These are phyloP conservation scores for Dreissena rostriformis DNA, from an alignment of 1,140 invertebrate genomes.

Conservation along the genomic window DNA sequence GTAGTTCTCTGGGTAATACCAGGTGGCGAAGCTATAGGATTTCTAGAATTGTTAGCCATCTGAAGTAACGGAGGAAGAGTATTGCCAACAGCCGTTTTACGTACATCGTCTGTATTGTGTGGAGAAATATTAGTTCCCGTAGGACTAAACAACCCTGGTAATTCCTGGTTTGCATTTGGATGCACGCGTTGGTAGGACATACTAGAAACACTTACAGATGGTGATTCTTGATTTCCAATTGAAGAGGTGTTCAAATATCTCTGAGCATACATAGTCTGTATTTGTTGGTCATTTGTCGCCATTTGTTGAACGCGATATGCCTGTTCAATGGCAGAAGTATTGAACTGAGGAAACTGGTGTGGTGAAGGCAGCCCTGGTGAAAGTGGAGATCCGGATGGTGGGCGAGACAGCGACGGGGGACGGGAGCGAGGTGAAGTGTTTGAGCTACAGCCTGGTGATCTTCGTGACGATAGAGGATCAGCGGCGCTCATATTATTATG, in stretches of 20 bases:
- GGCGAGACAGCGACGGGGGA: constrained; percentile 28
- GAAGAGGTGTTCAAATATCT: not conserved
- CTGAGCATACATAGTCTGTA: constrained; percentile 37
- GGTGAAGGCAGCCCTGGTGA: constrained; percentile 19
- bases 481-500: not conserved
- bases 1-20: not conserved
- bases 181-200: not conserved
- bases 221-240: not conserved
- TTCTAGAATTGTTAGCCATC: constrained; percentile 4
- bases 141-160: constrained; percentile 47
- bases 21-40: not conserved
- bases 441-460: constrained; percentile 10
- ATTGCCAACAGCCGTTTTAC: not conserved
- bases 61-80: not conserved
- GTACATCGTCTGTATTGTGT: not conserved
- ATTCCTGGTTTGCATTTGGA: constrained; percentile 46
- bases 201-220: no score
- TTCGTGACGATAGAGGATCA: not conserved
- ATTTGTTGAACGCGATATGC: not conserved
- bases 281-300: constrained; percentile 18
- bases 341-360: constrained; percentile 1
- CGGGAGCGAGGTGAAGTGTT: constrained; percentile 37
- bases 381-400: constrained; percentile 45
- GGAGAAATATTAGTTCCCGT: constrained; percentile 33
- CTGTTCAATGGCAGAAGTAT: not conserved